Base-by-base conservation (phyloP, 2,888 invertebrate species). In the Drosophila seclusa region DNA sequence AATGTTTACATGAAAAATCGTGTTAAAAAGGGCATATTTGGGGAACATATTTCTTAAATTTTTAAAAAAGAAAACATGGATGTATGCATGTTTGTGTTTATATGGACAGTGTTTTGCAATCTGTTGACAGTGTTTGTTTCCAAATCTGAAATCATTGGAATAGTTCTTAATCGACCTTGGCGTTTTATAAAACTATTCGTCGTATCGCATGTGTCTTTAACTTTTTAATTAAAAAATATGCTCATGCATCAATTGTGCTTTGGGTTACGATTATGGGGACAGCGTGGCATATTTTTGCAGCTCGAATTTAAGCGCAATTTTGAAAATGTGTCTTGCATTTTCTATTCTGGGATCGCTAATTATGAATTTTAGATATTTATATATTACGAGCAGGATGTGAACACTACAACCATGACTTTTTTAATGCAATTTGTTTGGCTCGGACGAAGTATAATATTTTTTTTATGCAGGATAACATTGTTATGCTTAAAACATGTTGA, bases 161-260 rank as follows among this genome's bases (percentile, higher is more conserved):
- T 49, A 27, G 8, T 27, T 27, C 16, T 16, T 24, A 13, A 45
- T 24, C 21, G 16, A 45, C 24, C 24, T 8, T 24, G 24, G 24
- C 24, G 21, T 16, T 24, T 45, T 45, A 21, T 21, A 10, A 11
- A 42, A 42, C 21, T 42, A 2, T 21, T 42, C 24, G 7, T 45
- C 27, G 48, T 18, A 49, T 27, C 18, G 24, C 31, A 38, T 29
- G 18, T 38, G 5, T 40, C 7, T 48, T 38, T 16, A n/a, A 27
- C n/a, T 29, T 57, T n/a, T 10, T 1, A 13, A 40, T 42, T 27
- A n/a, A n/a, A 27, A 31, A 48, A 7, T 34, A 48, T 49, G 8
- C 34, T 34, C 49, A 36, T 48, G 34, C 27, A n/a, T 36, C 7
- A 49, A 18, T 49, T 49, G 49, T 49, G 49, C 27, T 36, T 34